Evolutionary conservation across 1,140 invertebrate genomes (phyloP).

Genomic region (Leptinotarsa lineolata): DNA sequence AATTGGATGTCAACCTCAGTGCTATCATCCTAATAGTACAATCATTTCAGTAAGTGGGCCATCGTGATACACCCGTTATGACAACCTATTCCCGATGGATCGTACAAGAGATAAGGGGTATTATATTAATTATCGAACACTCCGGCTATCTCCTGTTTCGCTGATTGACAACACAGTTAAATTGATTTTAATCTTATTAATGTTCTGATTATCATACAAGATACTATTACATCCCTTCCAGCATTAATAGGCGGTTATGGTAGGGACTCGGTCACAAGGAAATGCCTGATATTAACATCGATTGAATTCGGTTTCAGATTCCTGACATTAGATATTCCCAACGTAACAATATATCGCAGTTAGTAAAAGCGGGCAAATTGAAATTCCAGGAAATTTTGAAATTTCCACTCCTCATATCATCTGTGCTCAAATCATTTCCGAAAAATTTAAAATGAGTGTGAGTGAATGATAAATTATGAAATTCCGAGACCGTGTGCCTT

Average conservation of each 20-base stretch:
- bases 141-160: slow-evolving; percentile 1
- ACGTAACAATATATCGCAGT: not conserved
- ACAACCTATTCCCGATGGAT: not conserved
- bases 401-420: too few relatives aligned
- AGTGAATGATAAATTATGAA: too few relatives aligned
- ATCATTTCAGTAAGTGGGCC: not conserved
- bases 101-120: slow-evolving; percentile 7
- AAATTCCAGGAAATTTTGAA: not conserved
- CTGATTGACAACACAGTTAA: not conserved
- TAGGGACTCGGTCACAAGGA: not conserved
- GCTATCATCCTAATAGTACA: not conserved
- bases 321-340: not conserved
- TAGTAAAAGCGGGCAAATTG: not conserved
- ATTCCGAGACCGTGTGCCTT: too few relatives aligned
- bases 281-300: not conserved
- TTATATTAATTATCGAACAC: slow-evolving; percentile 15
- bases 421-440: too few relatives aligned
- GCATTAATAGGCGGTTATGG: not conserved
- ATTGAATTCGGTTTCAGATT: too few relatives aligned
- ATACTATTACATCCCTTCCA: not conserved
- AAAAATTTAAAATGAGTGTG: too few relatives aligned
- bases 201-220: not conserved
- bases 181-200: slow-evolving; percentile 15
- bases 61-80: not conserved
- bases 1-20: not conserved